These are phyloP conservation scores for Zaprionus lineosus DNA, from an alignment of 2,888 invertebrate species.

Conservation along the genomic window DNA sequence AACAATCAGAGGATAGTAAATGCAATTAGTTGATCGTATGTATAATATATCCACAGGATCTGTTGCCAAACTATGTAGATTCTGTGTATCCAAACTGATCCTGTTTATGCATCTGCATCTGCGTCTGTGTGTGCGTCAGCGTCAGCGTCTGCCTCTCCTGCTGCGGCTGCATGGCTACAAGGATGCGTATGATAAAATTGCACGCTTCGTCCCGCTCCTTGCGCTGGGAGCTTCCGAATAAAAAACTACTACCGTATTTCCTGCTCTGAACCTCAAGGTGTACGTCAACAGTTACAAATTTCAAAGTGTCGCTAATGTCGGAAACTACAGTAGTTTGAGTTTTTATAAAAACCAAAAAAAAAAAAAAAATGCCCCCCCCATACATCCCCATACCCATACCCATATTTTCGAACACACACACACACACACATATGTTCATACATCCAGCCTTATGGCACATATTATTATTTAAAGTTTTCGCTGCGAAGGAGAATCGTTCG, in stretches of 20 bases:
- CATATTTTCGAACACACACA: conserved; percentile 10
- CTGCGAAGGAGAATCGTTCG: too few species aligned
- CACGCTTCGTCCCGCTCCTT: conserved; percentile 25
- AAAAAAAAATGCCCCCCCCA: not conserved
- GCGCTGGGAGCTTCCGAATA: conserved; percentile 70
- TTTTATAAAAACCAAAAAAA: conserved; percentile 14
- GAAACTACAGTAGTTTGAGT: conserved; percentile 17
- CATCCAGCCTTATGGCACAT: conserved; percentile 24
- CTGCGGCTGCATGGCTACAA: conserved; percentile 22
- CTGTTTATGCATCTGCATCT: conserved; percentile 24
- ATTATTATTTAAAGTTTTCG: conserved; percentile 45
- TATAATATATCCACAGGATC: too few species aligned
- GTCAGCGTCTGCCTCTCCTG: conserved; percentile 17
- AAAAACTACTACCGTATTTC: conserved; percentile 83
- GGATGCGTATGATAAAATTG: conserved; percentile 24
- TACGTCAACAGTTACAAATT: conserved; percentile 41
- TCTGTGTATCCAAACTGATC: conserved; percentile 23
- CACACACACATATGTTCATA: conserved; percentile 1
- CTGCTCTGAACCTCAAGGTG: conserved; percentile 81
- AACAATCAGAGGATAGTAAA: too few species aligned
- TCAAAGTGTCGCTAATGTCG: conserved; percentile 22
- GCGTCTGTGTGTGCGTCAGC: conserved; percentile 31
- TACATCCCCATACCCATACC: conserved; percentile 3
- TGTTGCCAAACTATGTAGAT: conserved; percentile 25
- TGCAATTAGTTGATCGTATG: too few species aligned